Conservation (phyloP, 2,888 invertebrate species). For the Listrodromus nycthemerus region DNA sequence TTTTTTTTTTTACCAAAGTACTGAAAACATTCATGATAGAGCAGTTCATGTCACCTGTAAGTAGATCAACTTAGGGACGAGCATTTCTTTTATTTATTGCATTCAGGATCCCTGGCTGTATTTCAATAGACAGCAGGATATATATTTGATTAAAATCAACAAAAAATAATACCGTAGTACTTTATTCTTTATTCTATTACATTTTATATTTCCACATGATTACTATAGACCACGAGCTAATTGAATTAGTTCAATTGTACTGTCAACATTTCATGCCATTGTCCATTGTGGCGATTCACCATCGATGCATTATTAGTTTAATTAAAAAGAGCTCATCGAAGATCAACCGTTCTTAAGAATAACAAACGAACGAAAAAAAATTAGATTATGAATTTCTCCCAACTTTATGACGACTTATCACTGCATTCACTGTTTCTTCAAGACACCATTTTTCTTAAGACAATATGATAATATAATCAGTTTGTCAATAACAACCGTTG, state of each 20-base stretch:
- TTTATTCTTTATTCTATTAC: neutral
- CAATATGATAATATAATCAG: neutral
- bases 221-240: neutral
- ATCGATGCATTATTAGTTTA: no score
- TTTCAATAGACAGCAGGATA: conserved; percentile 57
- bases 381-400: no score
- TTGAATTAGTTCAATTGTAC: no score
- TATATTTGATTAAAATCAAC: neutral
- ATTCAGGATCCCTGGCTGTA: conserved; percentile 67
- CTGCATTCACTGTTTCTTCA: neutral
- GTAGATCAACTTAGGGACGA: conserved; percentile 67
- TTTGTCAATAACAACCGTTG: neutral
- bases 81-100: conserved; percentile 60
- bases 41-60: conserved; percentile 71
- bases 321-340: no score
- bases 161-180: no score
- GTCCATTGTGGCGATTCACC: no score
- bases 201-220: neutral
- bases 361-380: no score
- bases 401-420: no score
- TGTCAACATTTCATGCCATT: no score
- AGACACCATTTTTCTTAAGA: neutral
- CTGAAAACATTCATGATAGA: conserved; percentile 74
- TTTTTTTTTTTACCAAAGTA: conserved; percentile 68
- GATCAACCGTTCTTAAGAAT: no score